Evolutionary conservation across 2,888 invertebrate species (phyloP).

Genomic region (Dasypolia templi): DNA sequence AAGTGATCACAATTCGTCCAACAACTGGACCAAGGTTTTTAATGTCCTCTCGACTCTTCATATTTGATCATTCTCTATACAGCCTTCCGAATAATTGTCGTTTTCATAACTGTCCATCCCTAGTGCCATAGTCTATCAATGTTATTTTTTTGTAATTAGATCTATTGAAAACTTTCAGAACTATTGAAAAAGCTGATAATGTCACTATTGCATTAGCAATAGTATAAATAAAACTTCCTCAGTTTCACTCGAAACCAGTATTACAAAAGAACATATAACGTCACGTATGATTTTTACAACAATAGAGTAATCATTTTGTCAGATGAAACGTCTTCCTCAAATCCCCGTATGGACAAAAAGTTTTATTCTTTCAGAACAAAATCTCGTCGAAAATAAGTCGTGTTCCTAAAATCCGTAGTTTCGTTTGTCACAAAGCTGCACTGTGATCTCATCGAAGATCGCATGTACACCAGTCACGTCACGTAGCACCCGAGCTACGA

Average conservation of each 20-base stretch:
- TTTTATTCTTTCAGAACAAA: conserved; percentile 26
- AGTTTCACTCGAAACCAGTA: rapidly evolving
- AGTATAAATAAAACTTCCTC: neutral
- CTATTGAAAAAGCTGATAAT: neutral
- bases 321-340: conserved; percentile 4
- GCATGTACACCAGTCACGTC: conserved; percentile 63
- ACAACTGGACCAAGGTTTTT: neutral
- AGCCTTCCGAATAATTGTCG: neutral
- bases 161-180: no score
- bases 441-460: conserved; percentile 62
- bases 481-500: conserved; percentile 57
- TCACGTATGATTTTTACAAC: neutral
- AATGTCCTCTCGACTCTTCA: neutral
- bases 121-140: neutral
- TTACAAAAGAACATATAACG: neutral
- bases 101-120: neutral
- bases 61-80: neutral
- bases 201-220: no score
- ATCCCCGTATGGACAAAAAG: conserved; percentile 21
- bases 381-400: conserved; percentile 44
- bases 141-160: neutral
- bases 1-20: no score
- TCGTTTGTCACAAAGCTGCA: conserved; percentile 61
- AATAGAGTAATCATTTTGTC: conserved; percentile 1
- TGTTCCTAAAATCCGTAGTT: conserved; percentile 49